These are phyloP conservation scores for Tragelaphus scriptus DNA, from an alignment of 2,113 vertebrate species.

Conservation along the genomic window DNA sequence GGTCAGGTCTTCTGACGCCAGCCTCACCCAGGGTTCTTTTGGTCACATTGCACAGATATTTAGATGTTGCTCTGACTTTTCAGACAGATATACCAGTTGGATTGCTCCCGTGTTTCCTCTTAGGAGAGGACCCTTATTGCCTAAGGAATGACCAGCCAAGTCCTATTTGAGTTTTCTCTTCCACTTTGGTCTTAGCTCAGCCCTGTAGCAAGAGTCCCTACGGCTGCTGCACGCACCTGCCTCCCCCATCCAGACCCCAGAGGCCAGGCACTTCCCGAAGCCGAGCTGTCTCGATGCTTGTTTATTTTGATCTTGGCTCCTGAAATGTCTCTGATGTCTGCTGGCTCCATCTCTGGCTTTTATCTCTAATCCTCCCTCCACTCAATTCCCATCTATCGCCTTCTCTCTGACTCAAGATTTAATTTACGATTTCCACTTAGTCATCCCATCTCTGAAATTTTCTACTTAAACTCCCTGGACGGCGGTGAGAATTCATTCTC, in stretches of 20 bases:
- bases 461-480: background rate
- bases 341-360: background rate
- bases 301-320: background rate
- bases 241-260: rapidly evolving
- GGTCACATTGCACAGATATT: rapidly evolving
- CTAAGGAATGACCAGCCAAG: background rate
- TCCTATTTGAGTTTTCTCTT: background rate
- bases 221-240: background rate
- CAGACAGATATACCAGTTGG: background rate
- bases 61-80: background rate
- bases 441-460: background rate
- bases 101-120: background rate
- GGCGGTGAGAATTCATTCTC: rapidly evolving
- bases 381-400: background rate
- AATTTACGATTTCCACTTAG: background rate
- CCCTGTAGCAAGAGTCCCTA: background rate
- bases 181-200: rapidly evolving
- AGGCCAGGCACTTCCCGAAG: background rate
- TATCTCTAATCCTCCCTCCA: background rate
- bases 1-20: rapidly evolving
- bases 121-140: background rate
- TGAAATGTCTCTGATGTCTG: background rate
- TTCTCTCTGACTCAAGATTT: background rate
- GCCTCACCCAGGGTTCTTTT: background rate
- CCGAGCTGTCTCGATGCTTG: background rate